These are phyloP conservation scores for Chymomyza costata DNA, from an alignment of 1,140 invertebrate species.

Conservation along the genomic window DNA sequence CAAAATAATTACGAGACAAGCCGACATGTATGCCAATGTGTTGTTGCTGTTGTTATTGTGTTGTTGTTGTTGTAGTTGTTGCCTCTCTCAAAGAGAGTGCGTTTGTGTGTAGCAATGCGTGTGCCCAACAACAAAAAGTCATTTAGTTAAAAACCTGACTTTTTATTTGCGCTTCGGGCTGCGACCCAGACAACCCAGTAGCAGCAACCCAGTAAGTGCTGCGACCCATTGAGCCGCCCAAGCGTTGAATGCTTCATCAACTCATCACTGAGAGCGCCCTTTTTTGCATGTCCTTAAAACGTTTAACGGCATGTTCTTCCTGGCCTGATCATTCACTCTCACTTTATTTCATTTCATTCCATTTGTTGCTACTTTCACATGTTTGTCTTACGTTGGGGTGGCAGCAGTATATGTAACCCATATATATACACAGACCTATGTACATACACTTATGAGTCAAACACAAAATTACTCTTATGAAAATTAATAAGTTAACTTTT, in stretches of 20 bases:
- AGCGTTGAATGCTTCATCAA: conserved; percentile 71
- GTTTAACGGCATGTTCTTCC: conserved; percentile 61
- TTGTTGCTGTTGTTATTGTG: conserved; percentile 6
- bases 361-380: conserved; percentile 52
- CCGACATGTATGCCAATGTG: conserved; percentile 55
- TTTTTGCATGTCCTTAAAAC: conserved; percentile 70
- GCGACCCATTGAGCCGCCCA: conserved; percentile 51
- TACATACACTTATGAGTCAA: conserved; percentile 45
- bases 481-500: conserved; percentile 74
- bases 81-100: conserved; percentile 58
- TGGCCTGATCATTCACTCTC: conserved; percentile 36
- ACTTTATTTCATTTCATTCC: too few species aligned
- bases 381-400: conserved; percentile 33
- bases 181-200: conserved; percentile 15
- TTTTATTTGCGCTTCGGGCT: conserved; percentile 66
- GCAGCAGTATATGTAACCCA: conserved; percentile 1
- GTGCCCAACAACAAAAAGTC: conserved; percentile 72
- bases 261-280: conserved; percentile 70
- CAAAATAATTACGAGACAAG: conserved; percentile 71
- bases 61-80: conserved; percentile 25
- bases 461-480: conserved; percentile 74
- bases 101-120: conserved; percentile 72
- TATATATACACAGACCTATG: conserved; percentile 3
- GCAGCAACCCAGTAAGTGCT: conserved; percentile 2
- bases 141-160: conserved; percentile 72